Conservation (phyloP, 92 coral and sea anemone genomes). For the Epizoanthus scotinus region DNA sequence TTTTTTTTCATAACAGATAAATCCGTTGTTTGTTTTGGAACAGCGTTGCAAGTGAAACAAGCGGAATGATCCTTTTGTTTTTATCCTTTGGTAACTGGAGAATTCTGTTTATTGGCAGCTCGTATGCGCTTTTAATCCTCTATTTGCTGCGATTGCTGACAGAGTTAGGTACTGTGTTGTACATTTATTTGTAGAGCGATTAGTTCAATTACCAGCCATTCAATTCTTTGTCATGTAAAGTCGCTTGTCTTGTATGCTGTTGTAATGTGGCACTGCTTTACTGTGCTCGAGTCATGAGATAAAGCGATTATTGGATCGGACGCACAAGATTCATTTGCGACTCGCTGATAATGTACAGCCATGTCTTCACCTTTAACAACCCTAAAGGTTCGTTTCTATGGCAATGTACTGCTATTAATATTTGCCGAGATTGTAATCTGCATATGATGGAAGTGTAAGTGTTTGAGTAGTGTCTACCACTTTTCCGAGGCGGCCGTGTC, state of each 20-base stretch:
- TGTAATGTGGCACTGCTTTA: too few species aligned
- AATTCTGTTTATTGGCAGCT: neutral
- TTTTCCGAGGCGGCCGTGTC: too few species aligned
- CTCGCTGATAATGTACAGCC: neutral
- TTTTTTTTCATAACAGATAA: neutral
- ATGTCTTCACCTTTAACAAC: neutral
- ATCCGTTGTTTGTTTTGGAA: neutral
- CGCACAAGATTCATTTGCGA: neutral
- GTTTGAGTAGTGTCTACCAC: too few species aligned
- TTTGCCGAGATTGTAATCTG: too few species aligned
- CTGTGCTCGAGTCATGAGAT: neutral
- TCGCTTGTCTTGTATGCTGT: neutral
- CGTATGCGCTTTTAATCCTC: neutral
- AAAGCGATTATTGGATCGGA: neutral
- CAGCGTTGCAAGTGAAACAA: too few species aligned
- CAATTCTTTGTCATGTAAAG: neutral
- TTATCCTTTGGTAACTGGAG: conserved; percentile 5
- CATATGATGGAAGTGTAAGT: too few species aligned
- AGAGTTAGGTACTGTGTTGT: neutral
- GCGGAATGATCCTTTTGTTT: neutral
- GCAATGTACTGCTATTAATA: too few species aligned
- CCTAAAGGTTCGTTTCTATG: neutral
- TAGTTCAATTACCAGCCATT: neutral
- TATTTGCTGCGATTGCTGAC: neutral
- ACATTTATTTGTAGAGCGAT: neutral